phyloP scores from a whole-genome alignment of 2,797 vertebrate genomes.

The Myripristis jacobus region DNA sequence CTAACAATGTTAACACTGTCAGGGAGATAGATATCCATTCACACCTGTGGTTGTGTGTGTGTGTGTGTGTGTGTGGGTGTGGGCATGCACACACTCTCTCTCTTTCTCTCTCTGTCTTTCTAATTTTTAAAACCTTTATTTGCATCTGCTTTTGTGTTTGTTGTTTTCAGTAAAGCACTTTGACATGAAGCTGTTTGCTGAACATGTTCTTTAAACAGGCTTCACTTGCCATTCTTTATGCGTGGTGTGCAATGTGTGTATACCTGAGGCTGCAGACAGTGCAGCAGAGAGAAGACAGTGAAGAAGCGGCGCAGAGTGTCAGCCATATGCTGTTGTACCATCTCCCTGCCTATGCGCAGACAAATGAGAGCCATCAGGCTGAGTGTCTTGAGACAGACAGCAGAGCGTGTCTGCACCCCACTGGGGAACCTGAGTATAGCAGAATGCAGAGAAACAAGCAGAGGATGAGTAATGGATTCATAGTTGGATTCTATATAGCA shows the following conservation, averaged over 20 bases:
- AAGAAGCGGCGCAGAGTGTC: conserved; percentile 92
- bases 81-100: too few species aligned
- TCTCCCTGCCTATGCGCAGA: conserved; percentile 95
- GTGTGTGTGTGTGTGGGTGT: too few species aligned
- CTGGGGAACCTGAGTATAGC: conserved; percentile 90
- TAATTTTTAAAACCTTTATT: conserved; percentile 16
- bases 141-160: conserved; percentile 1
- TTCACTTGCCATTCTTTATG: conserved; percentile 8
- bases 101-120: background rate
- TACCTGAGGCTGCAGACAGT: conserved; percentile 90
- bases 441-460: conserved; percentile 29
- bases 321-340: conserved; percentile 97
- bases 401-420: conserved; percentile 93
- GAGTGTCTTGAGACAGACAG: conserved; percentile 93
- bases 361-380: conserved; percentile 96
- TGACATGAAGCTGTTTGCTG: conserved; percentile 18
- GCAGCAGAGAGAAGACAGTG: conserved; percentile 89
- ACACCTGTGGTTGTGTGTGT: too few species aligned
- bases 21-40: too few species aligned
- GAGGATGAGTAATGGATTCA: conserved; percentile 29
- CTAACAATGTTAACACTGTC: too few species aligned
- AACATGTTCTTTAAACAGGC: conserved; percentile 41
- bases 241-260: background rate
- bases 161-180: conserved; percentile 12
- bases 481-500: background rate